Conservation (phyloP, 2,113 vertebrate species). For the Myxocyprinus asiaticus region DNA sequence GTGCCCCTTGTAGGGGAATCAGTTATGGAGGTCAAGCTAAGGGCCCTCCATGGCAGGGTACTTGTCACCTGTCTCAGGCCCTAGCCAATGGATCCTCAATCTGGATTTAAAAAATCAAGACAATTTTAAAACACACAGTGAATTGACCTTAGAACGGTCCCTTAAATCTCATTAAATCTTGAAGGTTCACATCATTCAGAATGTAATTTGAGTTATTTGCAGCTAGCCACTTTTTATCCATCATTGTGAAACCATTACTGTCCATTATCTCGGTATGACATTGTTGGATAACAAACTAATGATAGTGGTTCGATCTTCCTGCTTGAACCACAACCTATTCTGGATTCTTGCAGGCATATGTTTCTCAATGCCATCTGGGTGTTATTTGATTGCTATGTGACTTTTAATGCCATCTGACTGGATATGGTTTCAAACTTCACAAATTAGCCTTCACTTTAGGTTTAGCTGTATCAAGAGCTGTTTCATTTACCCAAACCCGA, state of each 20-base stretch:
- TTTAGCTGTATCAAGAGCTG: conserved; percentile 13
- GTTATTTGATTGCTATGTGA: conserved; percentile 19
- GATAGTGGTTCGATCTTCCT: conserved; percentile 13
- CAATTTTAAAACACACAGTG: neutral
- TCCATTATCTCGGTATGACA: conserved; percentile 17
- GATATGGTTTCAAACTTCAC: neutral
- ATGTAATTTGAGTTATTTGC: conserved; percentile 15
- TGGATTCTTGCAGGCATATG: conserved; percentile 1
- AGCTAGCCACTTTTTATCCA: conserved; percentile 18
- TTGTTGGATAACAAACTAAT: conserved; percentile 22
- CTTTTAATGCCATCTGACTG: neutral
- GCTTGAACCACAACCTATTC: neutral
- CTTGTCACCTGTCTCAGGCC: neutral
- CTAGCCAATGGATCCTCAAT: conserved; percentile 9
- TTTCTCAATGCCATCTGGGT: conserved; percentile 15
- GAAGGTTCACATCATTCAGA: conserved; percentile 16
- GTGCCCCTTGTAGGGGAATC: conserved; percentile 85
- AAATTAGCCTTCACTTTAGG: neutral
- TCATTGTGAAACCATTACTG: conserved; percentile 33
- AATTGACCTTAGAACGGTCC: conserved; percentile 18
- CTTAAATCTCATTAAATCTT: conserved; percentile 19
- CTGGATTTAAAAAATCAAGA: conserved; percentile 9
- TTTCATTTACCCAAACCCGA: neutral
- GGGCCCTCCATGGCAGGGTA: neutral
- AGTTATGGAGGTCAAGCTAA: conserved; percentile 75